Evolutionary conservation across 2,888 invertebrate genomes (phyloP), one percentile per base, ranked within the genome.

Genomic region (Nomada flava): DNA sequence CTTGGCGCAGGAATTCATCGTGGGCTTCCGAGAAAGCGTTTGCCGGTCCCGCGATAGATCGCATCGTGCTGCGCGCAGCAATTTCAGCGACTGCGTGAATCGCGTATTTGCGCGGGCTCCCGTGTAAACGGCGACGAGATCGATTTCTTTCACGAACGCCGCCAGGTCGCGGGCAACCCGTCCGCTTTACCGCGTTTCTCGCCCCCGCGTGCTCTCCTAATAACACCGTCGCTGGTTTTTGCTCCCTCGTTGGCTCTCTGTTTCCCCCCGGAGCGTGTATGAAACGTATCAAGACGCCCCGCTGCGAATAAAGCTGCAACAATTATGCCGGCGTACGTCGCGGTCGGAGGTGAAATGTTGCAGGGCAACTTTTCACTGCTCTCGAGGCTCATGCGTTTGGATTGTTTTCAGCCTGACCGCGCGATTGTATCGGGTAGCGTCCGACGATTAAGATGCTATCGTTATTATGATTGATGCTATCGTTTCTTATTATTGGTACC

Each of bases 111-210:
- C 62, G 13, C 62, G 36, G 26, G 29, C 18, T n/a, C 3, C 36
- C 1, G 5, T 18, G 53, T 26, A 18, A 52, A 42, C 60, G 9
- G 7, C 53, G 67, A 20, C 67, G 7, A 23, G 13, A 62, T 63
- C 23, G 71, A 63, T 71, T 71, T 63, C 71, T 71, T 71, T 20
- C 23, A n/a, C 62, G 23, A 53, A 53, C 23, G 23, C 47, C 13
- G 47, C 15, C 47, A 47, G 13, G 47, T 47, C 11, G 47, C 47
- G 15, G 47, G 11, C 13, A 47, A 47, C 13, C 47, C 18, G n/a
- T 50, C 9, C 50, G 20, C 0, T 26, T 4, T n/a, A 3, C 10
- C 10, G 44, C 44, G 42, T n/a, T 26, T 18, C 23, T 1, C 57
- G 44, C 4, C 2, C 36, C 15, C 42, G 10, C n/a, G 47, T 47